These are phyloP conservation scores for Caenorhabditis wallacei DNA, from an alignment of 2,888 invertebrate genomes.

Conservation along the genomic window DNA sequence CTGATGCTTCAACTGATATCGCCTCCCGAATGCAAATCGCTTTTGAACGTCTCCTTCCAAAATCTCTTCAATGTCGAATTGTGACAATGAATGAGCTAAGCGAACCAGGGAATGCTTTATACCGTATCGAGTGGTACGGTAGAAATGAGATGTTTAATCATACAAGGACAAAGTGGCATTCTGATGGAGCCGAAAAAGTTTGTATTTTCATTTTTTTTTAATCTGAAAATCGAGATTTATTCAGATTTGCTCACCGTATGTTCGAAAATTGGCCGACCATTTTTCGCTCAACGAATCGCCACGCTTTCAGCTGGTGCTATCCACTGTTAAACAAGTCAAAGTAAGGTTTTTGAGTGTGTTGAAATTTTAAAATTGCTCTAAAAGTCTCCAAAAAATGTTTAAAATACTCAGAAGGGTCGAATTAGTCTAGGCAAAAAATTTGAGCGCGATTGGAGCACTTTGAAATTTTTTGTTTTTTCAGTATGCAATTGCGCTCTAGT, in stretches of 20 bases:
- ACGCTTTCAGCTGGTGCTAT: slow-evolving; percentile 80
- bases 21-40: slow-evolving; percentile 78
- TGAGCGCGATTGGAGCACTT: neutral
- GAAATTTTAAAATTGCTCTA: too few species aligned
- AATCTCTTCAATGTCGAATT: slow-evolving; percentile 76
- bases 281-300: slow-evolving; percentile 77
- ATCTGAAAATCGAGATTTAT: neutral
- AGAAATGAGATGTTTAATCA: slow-evolving; percentile 75
- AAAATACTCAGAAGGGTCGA: neutral
- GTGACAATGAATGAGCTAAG: slow-evolving; percentile 74
- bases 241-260: slow-evolving; percentile 79
- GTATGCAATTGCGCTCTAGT: too few species aligned
- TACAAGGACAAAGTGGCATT: slow-evolving; percentile 77
- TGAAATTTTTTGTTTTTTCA: neutral
- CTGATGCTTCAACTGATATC: slow-evolving; percentile 75
- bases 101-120: slow-evolving; percentile 75
- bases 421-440: neutral
- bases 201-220: too few species aligned
- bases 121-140: slow-evolving; percentile 80
- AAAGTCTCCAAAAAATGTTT: neutral
- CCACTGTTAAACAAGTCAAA: slow-evolving; percentile 79
- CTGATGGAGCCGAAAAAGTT: slow-evolving; percentile 80
- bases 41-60: slow-evolving; percentile 77
- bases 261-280: slow-evolving; percentile 74
- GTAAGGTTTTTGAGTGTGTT: slow-evolving; percentile 24